phyloP scores from a whole-genome alignment of 2,888 invertebrate genomes.

The Pedicia rivosa region DNA sequence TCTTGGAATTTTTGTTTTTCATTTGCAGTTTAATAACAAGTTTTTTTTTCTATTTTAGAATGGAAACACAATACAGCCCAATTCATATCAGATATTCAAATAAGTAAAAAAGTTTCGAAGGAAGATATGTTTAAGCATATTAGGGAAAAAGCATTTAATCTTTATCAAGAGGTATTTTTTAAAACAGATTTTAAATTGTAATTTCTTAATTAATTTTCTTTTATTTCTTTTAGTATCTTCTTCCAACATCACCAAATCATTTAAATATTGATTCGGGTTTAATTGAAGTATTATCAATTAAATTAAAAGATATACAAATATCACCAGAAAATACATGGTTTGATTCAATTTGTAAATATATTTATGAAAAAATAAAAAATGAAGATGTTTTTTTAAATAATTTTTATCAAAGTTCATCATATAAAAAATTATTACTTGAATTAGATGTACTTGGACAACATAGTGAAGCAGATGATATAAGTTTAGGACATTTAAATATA shows the following conservation, averaged over 20 bases:
- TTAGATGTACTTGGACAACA: slow-evolving; percentile 12
- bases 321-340: slow-evolving; percentile 14
- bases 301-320: slow-evolving; percentile 12
- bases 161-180: slow-evolving; percentile 12
- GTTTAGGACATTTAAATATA: slow-evolving; percentile 6
- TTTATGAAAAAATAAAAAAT: slow-evolving; percentile 16
- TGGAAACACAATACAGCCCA: slow-evolving; percentile 13
- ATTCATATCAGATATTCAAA: slow-evolving; percentile 11
- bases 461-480: slow-evolving; percentile 9
- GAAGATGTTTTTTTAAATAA: slow-evolving; percentile 16
- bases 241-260: slow-evolving; percentile 12
- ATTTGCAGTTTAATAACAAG: too few relatives aligned
- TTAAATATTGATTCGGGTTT: slow-evolving; percentile 14
- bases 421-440: slow-evolving; percentile 14
- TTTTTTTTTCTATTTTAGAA: slow-evolving; percentile 10
- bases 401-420: slow-evolving; percentile 15
- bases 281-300: slow-evolving; percentile 14
- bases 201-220: slow-evolving; percentile 2
- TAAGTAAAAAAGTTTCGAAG: slow-evolving; percentile 11
- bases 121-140: slow-evolving; percentile 13
- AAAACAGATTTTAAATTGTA: not conserved
- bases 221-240: slow-evolving; percentile 10
- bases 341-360: slow-evolving; percentile 16
- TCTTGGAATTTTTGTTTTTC: not conserved
- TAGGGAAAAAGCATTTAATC: slow-evolving; percentile 13